Base-by-base conservation (phyloP, 2,113 vertebrate species). In the Amblyopsis rosae region DNA sequence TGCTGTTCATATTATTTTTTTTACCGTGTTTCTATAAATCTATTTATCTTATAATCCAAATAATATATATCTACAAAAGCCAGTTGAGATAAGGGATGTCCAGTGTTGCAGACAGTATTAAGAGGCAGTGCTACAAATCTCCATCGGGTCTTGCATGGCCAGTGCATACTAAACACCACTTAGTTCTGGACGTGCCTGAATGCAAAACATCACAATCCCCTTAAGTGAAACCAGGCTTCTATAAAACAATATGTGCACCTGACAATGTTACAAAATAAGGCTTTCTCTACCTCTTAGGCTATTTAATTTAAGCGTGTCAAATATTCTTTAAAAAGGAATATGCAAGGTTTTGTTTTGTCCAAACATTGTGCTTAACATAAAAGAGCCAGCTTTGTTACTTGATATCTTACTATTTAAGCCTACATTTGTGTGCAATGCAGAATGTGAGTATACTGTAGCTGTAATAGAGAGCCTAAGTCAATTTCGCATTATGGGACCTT, bases 161-260 rank as follows among this genome's bases (percentile, higher is more conserved):
- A 79, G 82, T 79, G 86, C 87, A 88, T 89, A 86, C 77, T 81
- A 88, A 88, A 83, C 83, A 83, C 74, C 69, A 45, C 26, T 68
- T 69, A 54, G 49, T 72, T 67, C 65, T 75, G 64, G 80, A 74
- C 73, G 74, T 72, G 74, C 63, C 72, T 69, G 61, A 65, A 72
- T 81, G 33, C 65, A 80, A 83, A 83, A 77, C 79, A 85, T 41
- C 80, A 80, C 82, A 79, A 87, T 84, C 80, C 79, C 65, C 49
- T 17, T 53, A 79, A 67, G 84, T 81, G 82, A 83, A 59, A 35
- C 59, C 66, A 75, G 59, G 78, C 71, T 72, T 77, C 64, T 67
- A 67, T 68, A 77, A 70, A 76, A 81, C 77, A 65, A 79, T 33
- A 72, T 75, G 67, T 72, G 67, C 55, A 12, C 64, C 69, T 70